Base-by-base conservation (phyloP, 1,140 invertebrate genomes). In the Capitella teleta region DNA sequence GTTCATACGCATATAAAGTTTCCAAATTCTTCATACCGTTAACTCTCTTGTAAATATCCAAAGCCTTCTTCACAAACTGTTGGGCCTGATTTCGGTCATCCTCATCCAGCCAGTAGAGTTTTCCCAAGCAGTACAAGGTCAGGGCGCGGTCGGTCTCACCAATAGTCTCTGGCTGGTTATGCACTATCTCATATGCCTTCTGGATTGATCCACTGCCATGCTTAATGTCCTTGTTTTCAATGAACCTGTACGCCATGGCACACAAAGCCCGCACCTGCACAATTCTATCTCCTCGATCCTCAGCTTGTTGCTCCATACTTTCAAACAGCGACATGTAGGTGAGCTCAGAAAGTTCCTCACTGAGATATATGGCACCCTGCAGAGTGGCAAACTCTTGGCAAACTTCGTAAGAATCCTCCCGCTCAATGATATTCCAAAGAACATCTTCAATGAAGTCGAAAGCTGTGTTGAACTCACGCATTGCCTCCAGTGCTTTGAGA, bases 1-100 rank as follows among this genome's bases (percentile, higher is more conserved):
- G 38, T 19, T 51, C 49, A 21, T 42, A 26, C 21, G 49, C 40
- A 30, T 44, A 30, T 5, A 51, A 26, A 16, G 49, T 51, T 14
- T 28, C 38, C 14, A 42, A 12, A 30, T 43, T 25, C 10, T 21
- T 25, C 25, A 28, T 18, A 30, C 49, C 49, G 19, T 18, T n/a
- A 6, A 3, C 14, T 19, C 5, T 18, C 28, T 43, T 42, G 40
- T 25, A 51, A 19, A 44, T 12, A 28, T 51, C 49, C 8, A 51
- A 19, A n/a, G 49, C 38, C 3, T 23, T 5, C 41, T 51, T 51
- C 21, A 42, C 41, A 18, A 51, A 30, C 18, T 21, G 10, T 25
- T 43, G 38, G 23, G 38, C 37, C 24, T 21, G 26, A 14, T 42
- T 30, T 30, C 25, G 23, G 8, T 43, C 6, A 1, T 43, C 49